phyloP scores from a whole-genome alignment of 2,888 invertebrate genomes.

The Megastigmus dorsalis region DNA sequence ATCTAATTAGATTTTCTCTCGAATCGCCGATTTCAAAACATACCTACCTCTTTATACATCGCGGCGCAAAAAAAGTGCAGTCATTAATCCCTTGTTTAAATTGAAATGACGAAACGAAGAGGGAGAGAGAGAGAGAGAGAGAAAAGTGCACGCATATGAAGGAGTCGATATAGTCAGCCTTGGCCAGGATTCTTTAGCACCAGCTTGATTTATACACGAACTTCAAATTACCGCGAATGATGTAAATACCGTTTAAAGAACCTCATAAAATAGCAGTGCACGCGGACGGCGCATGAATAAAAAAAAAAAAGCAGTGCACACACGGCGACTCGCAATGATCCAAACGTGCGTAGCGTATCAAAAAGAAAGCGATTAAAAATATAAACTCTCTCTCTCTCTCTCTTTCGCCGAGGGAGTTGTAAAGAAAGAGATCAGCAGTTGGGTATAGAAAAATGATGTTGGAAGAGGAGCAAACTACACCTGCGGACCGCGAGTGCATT shows the following conservation, averaged over 20 bases:
- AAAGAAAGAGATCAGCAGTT: neutral
- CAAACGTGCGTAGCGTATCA: conserved; percentile 32
- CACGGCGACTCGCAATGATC: neutral
- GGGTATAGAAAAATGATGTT: conserved; percentile 15
- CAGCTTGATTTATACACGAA: conserved; percentile 36
- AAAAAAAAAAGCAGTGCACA: neutral
- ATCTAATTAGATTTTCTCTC: too few relatives aligned
- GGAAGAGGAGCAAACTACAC: too few relatives aligned
- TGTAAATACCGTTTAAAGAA: conserved; percentile 36
- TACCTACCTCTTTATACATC: too few relatives aligned
- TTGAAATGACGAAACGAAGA: neutral
- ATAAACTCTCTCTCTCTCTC: neutral
- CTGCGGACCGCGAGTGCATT: neutral
- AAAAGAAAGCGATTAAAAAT: neutral
- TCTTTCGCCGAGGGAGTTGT: neutral
- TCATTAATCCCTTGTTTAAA: too few relatives aligned
- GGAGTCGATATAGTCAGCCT: neutral
- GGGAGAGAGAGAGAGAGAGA: neutral
- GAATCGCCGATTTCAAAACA: too few relatives aligned
- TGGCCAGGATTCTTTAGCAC: conserved; percentile 29
- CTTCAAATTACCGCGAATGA: conserved; percentile 30
- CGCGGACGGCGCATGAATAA: neutral
- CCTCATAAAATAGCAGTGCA: conserved; percentile 2
- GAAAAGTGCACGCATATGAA: too few relatives aligned
- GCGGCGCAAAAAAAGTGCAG: too few relatives aligned